These are phyloP conservation scores for Chaetodon trifasciatus DNA, from an alignment of 2,797 vertebrate genomes.

Conservation along the genomic window DNA sequence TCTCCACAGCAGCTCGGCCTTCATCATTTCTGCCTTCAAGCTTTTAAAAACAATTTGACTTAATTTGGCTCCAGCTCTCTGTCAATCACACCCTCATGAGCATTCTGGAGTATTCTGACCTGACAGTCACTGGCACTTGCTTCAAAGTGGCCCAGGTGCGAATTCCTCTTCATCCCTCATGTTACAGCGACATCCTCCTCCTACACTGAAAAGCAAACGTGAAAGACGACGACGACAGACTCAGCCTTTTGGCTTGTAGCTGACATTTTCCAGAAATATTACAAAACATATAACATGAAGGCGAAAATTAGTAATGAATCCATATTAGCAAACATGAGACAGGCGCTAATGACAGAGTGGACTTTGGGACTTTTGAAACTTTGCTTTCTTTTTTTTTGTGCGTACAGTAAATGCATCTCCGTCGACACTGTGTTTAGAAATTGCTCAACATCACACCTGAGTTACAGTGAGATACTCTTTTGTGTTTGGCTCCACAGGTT, in stretches of 20 bases:
- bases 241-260: conserved; percentile 7
- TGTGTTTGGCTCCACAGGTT: neutral
- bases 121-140: conserved; percentile 67
- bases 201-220: conserved; percentile 39
- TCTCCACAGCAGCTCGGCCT: neutral
- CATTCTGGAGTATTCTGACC: conserved; percentile 33
- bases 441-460: neutral
- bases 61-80: conserved; percentile 28
- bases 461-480: neutral
- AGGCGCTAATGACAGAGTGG: neutral
- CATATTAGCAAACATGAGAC: neutral
- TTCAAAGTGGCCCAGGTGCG: conserved; percentile 74
- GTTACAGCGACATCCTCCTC: conserved; percentile 33
- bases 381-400: neutral
- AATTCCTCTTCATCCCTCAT: conserved; percentile 57
- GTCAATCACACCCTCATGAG: conserved; percentile 63
- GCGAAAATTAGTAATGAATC: neutral
- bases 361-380: neutral
- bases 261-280: conserved; percentile 6
- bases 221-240: conserved; percentile 48
- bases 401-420: neutral
- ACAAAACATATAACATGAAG: neutral
- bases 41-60: conserved; percentile 30
- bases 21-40: neutral
- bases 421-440: neutral